Conservation (phyloP, 2,113 vertebrate species). For the Canis aureus region DNA sequence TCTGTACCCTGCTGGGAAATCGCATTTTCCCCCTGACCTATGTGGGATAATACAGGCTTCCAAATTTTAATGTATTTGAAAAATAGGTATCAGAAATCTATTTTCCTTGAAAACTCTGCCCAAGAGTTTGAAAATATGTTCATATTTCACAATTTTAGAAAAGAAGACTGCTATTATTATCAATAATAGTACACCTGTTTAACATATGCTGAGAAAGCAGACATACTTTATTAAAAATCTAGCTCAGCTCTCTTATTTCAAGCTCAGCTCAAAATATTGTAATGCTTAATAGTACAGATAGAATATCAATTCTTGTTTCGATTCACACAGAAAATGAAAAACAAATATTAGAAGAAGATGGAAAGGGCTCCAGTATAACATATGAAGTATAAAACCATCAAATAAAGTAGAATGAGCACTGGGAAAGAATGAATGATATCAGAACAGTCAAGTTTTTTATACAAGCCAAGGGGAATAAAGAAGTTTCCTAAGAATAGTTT, state of each 20-base stretch:
- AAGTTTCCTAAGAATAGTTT: not conserved
- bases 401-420: not conserved
- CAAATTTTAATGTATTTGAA: conserved; percentile 26
- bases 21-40: not conserved
- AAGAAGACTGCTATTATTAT: not conserved
- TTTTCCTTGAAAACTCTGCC: conserved; percentile 18
- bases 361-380: not conserved
- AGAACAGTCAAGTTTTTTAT: not conserved
- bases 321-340: conserved; percentile 15
- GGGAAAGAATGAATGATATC: not conserved
- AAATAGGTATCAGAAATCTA: not conserved
- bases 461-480: not conserved
- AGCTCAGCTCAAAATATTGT: conserved; percentile 28
- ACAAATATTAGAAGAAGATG: not conserved
- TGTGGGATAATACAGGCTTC: not conserved
- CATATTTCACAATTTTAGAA: not conserved
- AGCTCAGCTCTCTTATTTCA: not conserved
- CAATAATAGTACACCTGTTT: not conserved
- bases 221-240: not conserved
- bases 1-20: not conserved
- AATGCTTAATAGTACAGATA: not conserved
- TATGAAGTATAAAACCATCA: not conserved
- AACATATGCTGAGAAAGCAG: not conserved
- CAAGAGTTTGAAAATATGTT: not conserved
- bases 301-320: not conserved